Evolutionary conservation across 1,140 invertebrate genomes (phyloP), one percentile per base, ranked within the genome.

Genomic region (Drosophila gunungcola): DNA sequence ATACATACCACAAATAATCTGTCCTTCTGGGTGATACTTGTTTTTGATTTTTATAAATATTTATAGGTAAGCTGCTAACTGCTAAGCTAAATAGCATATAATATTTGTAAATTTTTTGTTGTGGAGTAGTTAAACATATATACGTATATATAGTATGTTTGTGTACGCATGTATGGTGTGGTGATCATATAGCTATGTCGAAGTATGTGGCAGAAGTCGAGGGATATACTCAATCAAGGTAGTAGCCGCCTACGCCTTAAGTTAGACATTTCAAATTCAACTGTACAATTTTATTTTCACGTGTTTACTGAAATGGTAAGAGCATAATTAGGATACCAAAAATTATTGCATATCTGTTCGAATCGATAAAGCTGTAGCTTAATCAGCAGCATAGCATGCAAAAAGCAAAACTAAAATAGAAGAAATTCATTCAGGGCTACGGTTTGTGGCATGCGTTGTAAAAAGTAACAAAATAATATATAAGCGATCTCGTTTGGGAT

Each of bases 241-340:
- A 75, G 80, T 57, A 34, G 64, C 56, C 62, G 56, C 52, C 60
- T 72, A 78, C 81, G 77, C 42, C 73, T 68, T 81, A 78, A 79
- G 72, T 63, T 75, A 78, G 56, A 62, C 54, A 65, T 73, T 86
- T 85, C 84, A 73, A 78, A 81, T 56, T 57, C 76, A 85, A 82
- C 74, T 86, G 79, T 83, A 86, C 75, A 86, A 68, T 70, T 70
- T 48, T 62, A 56, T 36, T 52, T 77, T 81, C 55, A 60, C 72
- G 79, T 49, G 49, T 86, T 86, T 80, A 86, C 83, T 86, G 83
- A 88, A 86, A 86, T 79, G 83, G 82, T 76, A 86, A 86, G 83
- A 86, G 75, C 75, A 86, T 65, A 86, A 67, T 41, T 38, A 38
- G 39, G 49, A 56, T 49, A 63, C 53, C 45, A 67, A 46, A 67